A percentile compares a stretch with the other conserved stretches of the same genome.
These are phyloP conservation scores for Percina caprodes DNA, from an alignment of 2,113 vertebrate genomes.

Conservation along the genomic window DNA sequence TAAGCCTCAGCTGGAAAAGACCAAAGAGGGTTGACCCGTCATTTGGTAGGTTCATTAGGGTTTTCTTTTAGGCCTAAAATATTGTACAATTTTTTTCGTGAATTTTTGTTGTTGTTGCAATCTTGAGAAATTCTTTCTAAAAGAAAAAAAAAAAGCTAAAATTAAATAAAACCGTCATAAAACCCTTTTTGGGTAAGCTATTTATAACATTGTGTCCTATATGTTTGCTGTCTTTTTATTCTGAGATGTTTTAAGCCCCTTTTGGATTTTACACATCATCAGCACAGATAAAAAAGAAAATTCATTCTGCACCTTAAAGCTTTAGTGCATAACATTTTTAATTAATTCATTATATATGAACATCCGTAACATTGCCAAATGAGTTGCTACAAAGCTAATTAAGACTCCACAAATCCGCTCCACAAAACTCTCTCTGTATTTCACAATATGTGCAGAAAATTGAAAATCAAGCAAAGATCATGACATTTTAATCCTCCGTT, in stretches of 20 bases:
- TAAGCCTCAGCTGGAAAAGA: constrained; percentile 90
- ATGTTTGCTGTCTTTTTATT: constrained; percentile 7
- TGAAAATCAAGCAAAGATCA: too few relatives aligned
- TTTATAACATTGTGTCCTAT: not conserved
- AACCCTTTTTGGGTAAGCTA: not conserved
- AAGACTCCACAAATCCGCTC: too few relatives aligned
- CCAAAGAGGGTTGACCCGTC: constrained; percentile 90
- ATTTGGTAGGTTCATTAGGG: constrained; percentile 81
- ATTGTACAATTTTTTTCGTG: too few relatives aligned
- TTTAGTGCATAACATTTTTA: too few relatives aligned
- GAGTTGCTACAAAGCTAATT: too few relatives aligned
- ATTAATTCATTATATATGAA: too few relatives aligned
- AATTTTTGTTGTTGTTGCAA: not conserved
- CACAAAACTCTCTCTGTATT: too few relatives aligned
- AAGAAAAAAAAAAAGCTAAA: not conserved
- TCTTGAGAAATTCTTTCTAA: not conserved
- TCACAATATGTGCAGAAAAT: too few relatives aligned
- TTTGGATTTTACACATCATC: not conserved
- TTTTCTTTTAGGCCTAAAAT: not conserved
- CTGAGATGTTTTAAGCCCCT: constrained; percentile 7
- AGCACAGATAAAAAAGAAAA: constrained; percentile 4
- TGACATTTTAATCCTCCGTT: too few relatives aligned
- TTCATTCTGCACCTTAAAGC: not conserved
- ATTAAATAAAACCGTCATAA: not conserved
- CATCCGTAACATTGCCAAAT: too few relatives aligned